Evolutionary conservation across 1,140 invertebrate species (phyloP).

Genomic region (Drosophila mauritiana): DNA sequence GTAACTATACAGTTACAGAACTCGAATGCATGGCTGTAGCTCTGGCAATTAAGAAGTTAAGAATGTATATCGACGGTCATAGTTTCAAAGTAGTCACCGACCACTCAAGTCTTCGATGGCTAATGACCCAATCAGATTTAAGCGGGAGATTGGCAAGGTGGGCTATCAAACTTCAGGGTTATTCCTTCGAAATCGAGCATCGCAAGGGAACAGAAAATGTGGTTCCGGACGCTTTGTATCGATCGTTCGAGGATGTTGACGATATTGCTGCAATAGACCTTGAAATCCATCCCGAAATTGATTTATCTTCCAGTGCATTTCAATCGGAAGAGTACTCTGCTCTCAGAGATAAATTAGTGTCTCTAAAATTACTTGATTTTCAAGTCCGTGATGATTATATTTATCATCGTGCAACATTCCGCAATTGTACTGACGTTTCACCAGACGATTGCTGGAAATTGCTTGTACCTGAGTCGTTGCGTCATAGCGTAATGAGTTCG

Average conservation of each 20-base stretch:
- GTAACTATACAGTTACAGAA: too few relatives aligned
- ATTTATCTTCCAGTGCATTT: not conserved
- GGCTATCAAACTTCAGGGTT: not conserved
- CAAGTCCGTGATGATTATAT: not conserved
- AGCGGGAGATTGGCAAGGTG: not conserved
- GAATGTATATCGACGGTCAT: too few relatives aligned
- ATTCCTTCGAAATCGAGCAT: too few relatives aligned
- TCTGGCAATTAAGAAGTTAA: too few relatives aligned
- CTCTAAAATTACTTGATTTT: too few relatives aligned
- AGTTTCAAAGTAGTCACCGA: too few relatives aligned
- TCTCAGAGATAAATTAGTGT: not conserved
- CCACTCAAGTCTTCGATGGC: too few relatives aligned
- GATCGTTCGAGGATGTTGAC: too few relatives aligned
- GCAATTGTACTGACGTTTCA: not conserved
- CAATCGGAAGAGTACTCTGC: not conserved
- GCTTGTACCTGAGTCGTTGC: not conserved
- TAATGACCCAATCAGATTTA: conserved; percentile 15
- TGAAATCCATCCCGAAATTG: not conserved
- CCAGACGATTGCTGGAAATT: conserved; percentile 5
- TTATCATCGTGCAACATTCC: not conserved
- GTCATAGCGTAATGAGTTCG: not conserved
- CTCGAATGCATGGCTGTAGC: too few relatives aligned
- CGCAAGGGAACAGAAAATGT: too few relatives aligned
- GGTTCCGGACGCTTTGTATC: too few relatives aligned
- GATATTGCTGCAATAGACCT: too few relatives aligned